phyloP scores from a whole-genome alignment of 1,140 invertebrate species.

The Heterodera carotae region DNA sequence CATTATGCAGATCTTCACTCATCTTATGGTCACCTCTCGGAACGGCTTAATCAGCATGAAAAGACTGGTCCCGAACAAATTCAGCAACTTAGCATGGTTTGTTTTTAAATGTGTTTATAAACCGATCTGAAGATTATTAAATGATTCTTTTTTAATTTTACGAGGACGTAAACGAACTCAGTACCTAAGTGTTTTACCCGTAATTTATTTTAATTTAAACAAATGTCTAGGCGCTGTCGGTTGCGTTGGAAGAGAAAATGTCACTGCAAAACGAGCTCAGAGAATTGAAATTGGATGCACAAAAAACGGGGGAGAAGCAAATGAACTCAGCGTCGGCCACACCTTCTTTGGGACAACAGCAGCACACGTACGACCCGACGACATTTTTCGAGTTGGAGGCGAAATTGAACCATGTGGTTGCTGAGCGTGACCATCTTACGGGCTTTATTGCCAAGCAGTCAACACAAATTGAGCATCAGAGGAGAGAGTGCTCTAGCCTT shows the following conservation, averaged over 20 bases:
- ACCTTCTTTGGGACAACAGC: conserved; percentile 19
- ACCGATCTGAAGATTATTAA: too few relatives aligned
- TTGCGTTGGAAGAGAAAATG: conserved; percentile 55
- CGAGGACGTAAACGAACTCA: too few relatives aligned
- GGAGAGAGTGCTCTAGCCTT: conserved; percentile 46
- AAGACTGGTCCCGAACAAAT: conserved; percentile 36
- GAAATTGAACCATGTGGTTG: conserved; percentile 18
- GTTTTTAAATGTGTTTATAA: too few relatives aligned
- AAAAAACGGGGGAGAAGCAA: conserved; percentile 30
- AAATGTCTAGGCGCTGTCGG: conserved; percentile 38
- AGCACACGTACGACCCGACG: conserved; percentile 18
- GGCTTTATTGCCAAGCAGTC: conserved; percentile 37
- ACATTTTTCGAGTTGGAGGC: conserved; percentile 5
- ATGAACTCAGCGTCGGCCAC: background rate
- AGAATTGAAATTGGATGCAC: conserved; percentile 22
- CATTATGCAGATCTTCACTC: conserved; percentile 50
- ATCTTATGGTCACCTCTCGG: conserved; percentile 43
- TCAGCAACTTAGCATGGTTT: conserved; percentile 49
- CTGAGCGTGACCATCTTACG: conserved; percentile 34
- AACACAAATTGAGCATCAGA: conserved; percentile 44
- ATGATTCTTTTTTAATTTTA: too few relatives aligned
- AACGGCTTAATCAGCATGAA: conserved; percentile 11
- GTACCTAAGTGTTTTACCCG: too few relatives aligned
- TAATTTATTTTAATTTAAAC: conserved; percentile 21
- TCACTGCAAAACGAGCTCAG: conserved; percentile 42